A percentile compares a stretch with the other conserved stretches of the same genome.
These are phyloP conservation scores for Ophioninae sp. DNA, from an alignment of 2,888 invertebrate species.

Conservation along the genomic window DNA sequence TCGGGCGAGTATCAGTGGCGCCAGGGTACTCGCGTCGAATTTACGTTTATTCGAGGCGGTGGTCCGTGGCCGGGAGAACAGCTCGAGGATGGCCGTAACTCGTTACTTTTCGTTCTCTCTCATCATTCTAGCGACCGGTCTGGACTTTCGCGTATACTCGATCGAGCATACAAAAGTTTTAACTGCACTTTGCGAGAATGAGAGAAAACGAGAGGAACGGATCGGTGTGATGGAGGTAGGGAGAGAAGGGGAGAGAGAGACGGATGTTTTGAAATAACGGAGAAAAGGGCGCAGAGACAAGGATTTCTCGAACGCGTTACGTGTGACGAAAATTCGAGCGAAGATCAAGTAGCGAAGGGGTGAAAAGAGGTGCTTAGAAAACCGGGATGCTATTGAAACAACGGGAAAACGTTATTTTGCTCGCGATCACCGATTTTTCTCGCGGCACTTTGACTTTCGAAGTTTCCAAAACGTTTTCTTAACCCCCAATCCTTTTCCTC, in stretches of 20 bases:
- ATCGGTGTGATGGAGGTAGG: conserved; percentile 6
- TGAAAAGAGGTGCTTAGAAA: not conserved
- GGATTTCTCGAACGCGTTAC: not conserved
- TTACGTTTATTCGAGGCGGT: conserved; percentile 49
- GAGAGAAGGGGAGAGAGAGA: conserved; percentile 1
- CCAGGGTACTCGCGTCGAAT: conserved; percentile 31
- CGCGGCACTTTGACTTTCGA: conserved; percentile 19
- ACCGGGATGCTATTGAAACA: not conserved
- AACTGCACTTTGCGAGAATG: conserved; percentile 45
- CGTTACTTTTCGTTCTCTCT: conserved; percentile 37
- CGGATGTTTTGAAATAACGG: conserved; percentile 7
- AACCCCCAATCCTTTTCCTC: not conserved
- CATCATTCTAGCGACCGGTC: conserved; percentile 2
- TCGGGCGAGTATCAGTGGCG: not conserved
- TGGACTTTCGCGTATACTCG: conserved; percentile 17
- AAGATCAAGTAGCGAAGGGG: not conserved
- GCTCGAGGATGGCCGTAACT: conserved; percentile 44
- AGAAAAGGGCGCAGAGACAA: not conserved
- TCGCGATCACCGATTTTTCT: conserved; percentile 57
- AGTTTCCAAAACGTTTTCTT: not conserved
- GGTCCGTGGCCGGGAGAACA: not conserved
- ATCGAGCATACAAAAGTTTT: conserved; percentile 48
- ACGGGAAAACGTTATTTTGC: conserved; percentile 49
- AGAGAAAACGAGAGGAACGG: not conserved
- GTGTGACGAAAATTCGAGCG: not conserved